Conservation (phyloP, 1,140 invertebrate species). For the Drosophila repleta region DNA sequence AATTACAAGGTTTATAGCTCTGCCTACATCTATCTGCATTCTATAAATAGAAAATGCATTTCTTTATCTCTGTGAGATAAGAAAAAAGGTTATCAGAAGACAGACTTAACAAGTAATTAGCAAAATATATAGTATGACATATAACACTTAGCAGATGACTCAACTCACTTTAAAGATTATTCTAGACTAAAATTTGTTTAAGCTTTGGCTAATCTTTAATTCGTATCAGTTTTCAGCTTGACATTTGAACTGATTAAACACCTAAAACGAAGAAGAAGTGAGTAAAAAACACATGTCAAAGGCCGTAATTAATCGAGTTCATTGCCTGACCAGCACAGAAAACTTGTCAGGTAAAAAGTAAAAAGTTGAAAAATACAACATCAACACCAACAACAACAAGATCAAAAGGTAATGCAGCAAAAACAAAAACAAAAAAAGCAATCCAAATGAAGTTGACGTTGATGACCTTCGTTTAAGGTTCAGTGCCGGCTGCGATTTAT, state of each 20-base stretch:
- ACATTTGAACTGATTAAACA: constrained; percentile 51
- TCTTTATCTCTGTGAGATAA: too few species aligned
- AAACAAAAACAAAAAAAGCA: constrained; percentile 25
- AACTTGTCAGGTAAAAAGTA: constrained; percentile 31
- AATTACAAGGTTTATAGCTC: too few species aligned
- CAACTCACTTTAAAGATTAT: neutral
- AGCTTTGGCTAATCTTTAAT: neutral
- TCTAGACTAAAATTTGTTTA: too few species aligned
- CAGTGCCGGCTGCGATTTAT: constrained; percentile 51
- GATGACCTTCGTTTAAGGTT: constrained; percentile 78
- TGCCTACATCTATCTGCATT: neutral
- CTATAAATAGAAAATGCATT: neutral
- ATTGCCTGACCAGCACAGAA: constrained; percentile 65
- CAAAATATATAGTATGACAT: too few species aligned
- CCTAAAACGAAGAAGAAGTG: neutral
- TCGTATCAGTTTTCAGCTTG: constrained; percentile 55
- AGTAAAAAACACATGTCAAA: constrained; percentile 53
- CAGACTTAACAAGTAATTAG: neutral
- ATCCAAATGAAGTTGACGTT: constrained; percentile 45
- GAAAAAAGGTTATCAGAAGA: neutral
- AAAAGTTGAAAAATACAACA: constrained; percentile 46
- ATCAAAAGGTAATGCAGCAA: neutral
- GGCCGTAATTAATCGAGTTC: constrained; percentile 75
- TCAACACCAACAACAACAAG: constrained; percentile 18
- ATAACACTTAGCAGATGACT: neutral